Evolutionary conservation across 2,797 vertebrate genomes (phyloP).

Genomic region (Coreius guichenoti): DNA sequence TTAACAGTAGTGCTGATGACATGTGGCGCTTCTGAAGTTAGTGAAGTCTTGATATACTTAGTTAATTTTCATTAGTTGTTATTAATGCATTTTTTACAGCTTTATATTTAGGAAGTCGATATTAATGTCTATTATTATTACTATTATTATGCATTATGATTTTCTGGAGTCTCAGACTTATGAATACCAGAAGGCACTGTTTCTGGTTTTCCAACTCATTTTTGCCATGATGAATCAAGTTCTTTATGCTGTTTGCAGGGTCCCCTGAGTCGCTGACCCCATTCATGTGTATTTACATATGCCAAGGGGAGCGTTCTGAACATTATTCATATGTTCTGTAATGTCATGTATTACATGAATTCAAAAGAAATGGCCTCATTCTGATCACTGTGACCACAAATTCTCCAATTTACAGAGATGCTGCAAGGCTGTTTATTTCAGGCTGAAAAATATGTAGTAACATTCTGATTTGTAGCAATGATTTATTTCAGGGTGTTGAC

Average conservation of each 20-base stretch:
- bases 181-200: conserved; percentile 45
- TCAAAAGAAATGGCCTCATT: conserved; percentile 20
- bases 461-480: not conserved
- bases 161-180: conserved; percentile 40
- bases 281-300: conserved; percentile 63
- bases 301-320: conserved; percentile 42
- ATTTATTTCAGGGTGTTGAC: conserved; percentile 39
- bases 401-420: not conserved
- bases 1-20: conserved; percentile 16
- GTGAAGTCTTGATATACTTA: not conserved
- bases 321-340: conserved; percentile 50
- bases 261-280: conserved; percentile 41
- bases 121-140: not conserved
- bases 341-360: conserved; percentile 57
- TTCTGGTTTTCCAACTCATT: conserved; percentile 44
- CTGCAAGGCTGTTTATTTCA: conserved; percentile 3
- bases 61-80: not conserved
- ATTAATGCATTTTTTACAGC: not conserved
- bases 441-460: not conserved
- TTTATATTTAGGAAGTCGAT: not conserved
- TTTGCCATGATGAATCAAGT: conserved; percentile 61
- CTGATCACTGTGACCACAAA: not conserved
- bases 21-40: conserved; percentile 12
- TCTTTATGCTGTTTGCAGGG: conserved; percentile 60
- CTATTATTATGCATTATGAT: not conserved